These are phyloP conservation scores for Rafetus swinhoei DNA, from an alignment of 2,113 vertebrate species.

Conservation along the genomic window DNA sequence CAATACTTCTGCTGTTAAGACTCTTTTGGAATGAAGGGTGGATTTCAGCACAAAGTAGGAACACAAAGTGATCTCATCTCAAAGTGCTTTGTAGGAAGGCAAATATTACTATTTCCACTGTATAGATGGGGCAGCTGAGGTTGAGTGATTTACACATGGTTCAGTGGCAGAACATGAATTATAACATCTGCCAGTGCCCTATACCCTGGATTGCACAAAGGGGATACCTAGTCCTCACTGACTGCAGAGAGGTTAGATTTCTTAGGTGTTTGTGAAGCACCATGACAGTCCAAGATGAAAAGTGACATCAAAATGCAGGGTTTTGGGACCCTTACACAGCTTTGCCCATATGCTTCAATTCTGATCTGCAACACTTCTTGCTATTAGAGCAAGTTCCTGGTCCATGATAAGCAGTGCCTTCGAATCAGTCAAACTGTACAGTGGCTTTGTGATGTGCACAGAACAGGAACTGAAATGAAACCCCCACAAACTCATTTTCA, in stretches of 20 bases:
- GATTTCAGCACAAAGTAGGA: not conserved
- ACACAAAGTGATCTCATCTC: not conserved
- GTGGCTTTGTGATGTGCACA: not conserved
- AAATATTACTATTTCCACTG: not conserved
- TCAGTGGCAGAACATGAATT: not conserved
- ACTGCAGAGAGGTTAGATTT: too few species aligned
- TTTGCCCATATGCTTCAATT: not conserved
- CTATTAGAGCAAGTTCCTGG: not conserved
- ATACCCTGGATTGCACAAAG: accelerated
- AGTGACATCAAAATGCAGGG: not conserved
- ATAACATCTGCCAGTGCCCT: not conserved
- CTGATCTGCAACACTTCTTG: not conserved
- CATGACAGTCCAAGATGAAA: not conserved
- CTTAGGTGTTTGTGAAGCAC: too few species aligned
- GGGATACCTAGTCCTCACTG: not conserved
- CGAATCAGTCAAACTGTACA: not conserved
- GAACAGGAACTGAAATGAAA: not conserved
- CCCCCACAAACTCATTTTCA: not conserved
- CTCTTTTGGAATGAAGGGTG: not conserved
- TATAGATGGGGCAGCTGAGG: not conserved
- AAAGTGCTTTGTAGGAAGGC: not conserved
- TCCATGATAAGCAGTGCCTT: not conserved
- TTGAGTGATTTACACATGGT: not conserved
- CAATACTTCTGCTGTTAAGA: not conserved
- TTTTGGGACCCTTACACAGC: accelerated